Evolutionary conservation across 2,888 invertebrate species (phyloP).

Genomic region (Falcaria lacertinaria): DNA sequence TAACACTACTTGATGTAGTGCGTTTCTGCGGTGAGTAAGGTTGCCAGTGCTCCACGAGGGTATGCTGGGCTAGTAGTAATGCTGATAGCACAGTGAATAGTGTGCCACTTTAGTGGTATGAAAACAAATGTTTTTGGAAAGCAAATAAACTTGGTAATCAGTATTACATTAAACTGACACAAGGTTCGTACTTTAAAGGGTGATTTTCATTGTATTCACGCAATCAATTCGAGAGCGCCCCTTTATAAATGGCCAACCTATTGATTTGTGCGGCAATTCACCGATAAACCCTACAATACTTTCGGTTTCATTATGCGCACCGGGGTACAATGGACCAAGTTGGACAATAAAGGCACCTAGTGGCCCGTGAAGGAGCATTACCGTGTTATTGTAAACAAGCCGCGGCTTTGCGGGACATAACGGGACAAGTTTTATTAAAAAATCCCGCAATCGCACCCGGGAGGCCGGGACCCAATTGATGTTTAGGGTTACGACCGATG

Average conservation of each 20-base stretch:
- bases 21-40: no score
- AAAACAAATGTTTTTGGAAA: no score
- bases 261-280: conserved; percentile 4
- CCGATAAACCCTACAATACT: conserved; percentile 6
- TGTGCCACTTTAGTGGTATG: no score
- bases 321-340: conserved; percentile 16
- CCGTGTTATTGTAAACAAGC: conserved; percentile 20
- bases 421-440: conserved; percentile 34
- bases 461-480: conserved; percentile 1
- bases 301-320: conserved; percentile 20
- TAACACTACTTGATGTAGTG: no score
- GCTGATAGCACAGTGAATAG: no score
- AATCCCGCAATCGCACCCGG: conserved; percentile 20
- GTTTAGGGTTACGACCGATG: background rate
- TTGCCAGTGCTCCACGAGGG: no score
- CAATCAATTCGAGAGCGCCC: no score
- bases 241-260: background rate
- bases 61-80: no score
- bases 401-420: conserved; percentile 15
- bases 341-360: conserved; percentile 12
- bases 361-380: conserved; percentile 2
- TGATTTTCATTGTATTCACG: no score
- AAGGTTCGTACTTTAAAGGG: no score
- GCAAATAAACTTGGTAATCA: no score
- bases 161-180: no score